Evolutionary conservation across 2,797 vertebrate genomes (phyloP).

Genomic region (Vipera latastei): DNA sequence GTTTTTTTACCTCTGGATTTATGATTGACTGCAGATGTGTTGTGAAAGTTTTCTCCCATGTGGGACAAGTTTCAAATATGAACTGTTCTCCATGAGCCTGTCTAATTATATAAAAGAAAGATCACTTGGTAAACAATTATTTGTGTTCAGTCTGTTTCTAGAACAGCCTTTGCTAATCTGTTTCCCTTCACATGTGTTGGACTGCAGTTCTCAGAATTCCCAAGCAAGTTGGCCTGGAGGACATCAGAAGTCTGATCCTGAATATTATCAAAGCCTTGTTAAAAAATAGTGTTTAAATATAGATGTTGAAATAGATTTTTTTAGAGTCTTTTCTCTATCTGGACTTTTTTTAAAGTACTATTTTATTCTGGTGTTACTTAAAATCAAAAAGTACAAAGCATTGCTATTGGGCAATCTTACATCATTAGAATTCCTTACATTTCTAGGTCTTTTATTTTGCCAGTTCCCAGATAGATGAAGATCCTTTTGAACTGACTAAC

Average conservation of each 20-base stretch:
- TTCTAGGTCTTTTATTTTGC: not conserved
- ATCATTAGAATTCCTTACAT: not conserved
- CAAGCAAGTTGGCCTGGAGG: not conserved
- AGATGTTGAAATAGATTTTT: not conserved
- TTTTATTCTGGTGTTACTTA: not conserved
- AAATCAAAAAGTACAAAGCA: not conserved
- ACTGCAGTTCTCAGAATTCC: not conserved
- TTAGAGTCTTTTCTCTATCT: not conserved
- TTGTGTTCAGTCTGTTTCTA: not conserved
- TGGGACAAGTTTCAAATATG: not conserved
- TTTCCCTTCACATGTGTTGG: not conserved
- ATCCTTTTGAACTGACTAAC: constrained; percentile 40
- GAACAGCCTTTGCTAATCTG: not conserved
- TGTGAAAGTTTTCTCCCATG: not conserved
- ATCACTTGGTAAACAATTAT: not conserved
- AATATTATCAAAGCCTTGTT: not conserved
- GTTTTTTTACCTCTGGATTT: not conserved
- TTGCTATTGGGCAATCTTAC: not conserved
- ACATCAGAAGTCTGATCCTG: not conserved
- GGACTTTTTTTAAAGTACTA: not conserved
- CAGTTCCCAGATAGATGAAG: not conserved
- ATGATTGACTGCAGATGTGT: not conserved
- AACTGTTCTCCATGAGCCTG: not conserved
- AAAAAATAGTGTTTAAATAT: not conserved
- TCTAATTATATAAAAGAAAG: not conserved